These are phyloP conservation scores for Andrena chrysosceles DNA, from an alignment of 2,888 invertebrate species.

Conservation along the genomic window DNA sequence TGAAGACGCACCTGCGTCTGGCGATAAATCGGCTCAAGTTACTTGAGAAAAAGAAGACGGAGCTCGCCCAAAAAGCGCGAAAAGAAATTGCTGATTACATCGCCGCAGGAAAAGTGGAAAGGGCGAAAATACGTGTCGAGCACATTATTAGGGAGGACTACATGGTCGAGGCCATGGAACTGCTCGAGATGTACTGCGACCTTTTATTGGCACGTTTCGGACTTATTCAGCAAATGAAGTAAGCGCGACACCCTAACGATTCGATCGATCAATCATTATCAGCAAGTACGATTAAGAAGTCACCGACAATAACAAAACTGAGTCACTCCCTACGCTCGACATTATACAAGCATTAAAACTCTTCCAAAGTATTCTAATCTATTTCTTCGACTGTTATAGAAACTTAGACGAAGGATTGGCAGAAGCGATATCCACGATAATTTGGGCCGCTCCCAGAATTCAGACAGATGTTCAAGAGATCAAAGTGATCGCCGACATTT, in stretches of 20 bases:
- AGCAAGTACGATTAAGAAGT: no score
- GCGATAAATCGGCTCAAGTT: constrained; percentile 97
- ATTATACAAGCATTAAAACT: no score
- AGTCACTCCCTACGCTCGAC: neutral
- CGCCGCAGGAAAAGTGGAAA: constrained; percentile 92
- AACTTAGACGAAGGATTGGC: constrained; percentile 96
- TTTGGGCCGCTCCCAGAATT: constrained; percentile 98
- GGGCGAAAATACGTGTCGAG: constrained; percentile 98
- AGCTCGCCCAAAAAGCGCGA: constrained; percentile 97
- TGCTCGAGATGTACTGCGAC: constrained; percentile 99
- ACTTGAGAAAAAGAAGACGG: constrained; percentile 98
- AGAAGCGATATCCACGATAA: constrained; percentile 97
- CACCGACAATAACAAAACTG: neutral
- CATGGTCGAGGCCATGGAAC: constrained; percentile 99
- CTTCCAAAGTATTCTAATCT: neutral
- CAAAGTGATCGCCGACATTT: constrained; percentile 93
- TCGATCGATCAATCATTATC: no score
- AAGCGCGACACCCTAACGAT: constrained; percentile 77
- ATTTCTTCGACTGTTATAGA: constrained; percentile 81
- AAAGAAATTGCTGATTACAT: constrained; percentile 99
- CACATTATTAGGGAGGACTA: constrained; percentile 99
- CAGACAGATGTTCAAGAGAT: constrained; percentile 93
- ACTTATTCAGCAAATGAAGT: constrained; percentile 98
- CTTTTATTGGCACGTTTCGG: constrained; percentile 98
- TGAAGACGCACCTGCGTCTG: constrained; percentile 98